A percentile compares a stretch with the other conserved stretches of the same genome.
These are phyloP conservation scores for Cephus cinctus DNA, from an alignment of 1,140 invertebrate species.

Conservation along the genomic window DNA sequence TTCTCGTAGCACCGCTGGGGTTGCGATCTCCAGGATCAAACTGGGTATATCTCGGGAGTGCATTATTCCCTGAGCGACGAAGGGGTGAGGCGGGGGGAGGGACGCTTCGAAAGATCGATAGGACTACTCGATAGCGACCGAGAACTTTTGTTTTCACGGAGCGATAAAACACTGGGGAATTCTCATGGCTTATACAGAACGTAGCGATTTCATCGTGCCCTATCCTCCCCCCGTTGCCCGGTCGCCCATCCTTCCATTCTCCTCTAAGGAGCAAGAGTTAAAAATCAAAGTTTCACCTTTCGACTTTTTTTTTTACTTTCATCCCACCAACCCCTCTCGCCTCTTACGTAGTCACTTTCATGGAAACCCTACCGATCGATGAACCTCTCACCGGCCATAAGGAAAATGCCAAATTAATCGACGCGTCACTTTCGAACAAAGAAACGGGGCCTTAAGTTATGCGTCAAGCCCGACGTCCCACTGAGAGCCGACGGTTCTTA, in stretches of 20 bases:
- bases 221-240: too few species aligned
- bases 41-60: constrained; percentile 35
- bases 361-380: too few species aligned
- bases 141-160: constrained; percentile 32
- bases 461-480: constrained; percentile 16
- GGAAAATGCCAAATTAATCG: constrained; percentile 9
- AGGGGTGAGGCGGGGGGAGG: constrained; percentile 1
- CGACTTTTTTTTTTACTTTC: too few species aligned
- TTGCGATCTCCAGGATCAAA: constrained; percentile 28
- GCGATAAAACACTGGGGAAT: too few species aligned
- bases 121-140: constrained; percentile 8
- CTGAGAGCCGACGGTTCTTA: constrained; percentile 11
- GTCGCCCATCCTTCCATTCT: too few species aligned
- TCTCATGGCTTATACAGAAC: too few species aligned
- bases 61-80: constrained; percentile 40
- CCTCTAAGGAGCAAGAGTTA: too few species aligned
- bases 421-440: constrained; percentile 17
- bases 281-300: too few species aligned
- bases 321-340: too few species aligned
- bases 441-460: constrained; percentile 4
- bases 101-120: constrained; percentile 15
- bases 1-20: constrained; percentile 23
- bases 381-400: too few species aligned
- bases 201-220: too few species aligned
- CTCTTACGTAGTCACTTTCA: too few species aligned